Base-by-base conservation (phyloP, 2,797 vertebrate species). In the Thaleichthys pacificus region DNA sequence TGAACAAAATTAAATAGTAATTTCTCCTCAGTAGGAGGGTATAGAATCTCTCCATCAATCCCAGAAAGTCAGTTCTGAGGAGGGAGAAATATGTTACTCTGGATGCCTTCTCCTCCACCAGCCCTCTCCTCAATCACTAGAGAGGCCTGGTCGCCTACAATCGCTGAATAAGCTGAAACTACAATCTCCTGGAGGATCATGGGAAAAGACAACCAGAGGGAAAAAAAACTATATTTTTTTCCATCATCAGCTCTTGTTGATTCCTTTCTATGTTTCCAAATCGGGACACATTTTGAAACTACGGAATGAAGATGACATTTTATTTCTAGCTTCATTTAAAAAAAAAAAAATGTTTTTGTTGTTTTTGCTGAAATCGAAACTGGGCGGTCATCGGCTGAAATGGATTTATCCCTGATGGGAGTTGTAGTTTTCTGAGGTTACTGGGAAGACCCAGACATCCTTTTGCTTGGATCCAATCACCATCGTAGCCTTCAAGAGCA, bases 11-110 rank as follows among this genome's bases (percentile, higher is more conserved):
- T 47, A 79, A 75, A 70, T 60, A 57, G 77, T 66, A 77, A 19
- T 64, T 28, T 47, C 68, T 75, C 63, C 77, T 66, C 32, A 64
- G 47, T 60, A 85, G 73, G 21, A 72, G 58, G 74, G 77, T 73
- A 71, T 72, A 70, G 79, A 78, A 73, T 71, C 57, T 56, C 70
- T 79, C 32, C 35, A 69, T 66, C 78, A 77, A 76, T 80, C 74
- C 3, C 32, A 82, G 58, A 74, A 70, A 73, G 73, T 56, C 56
- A 69, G 80, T 42, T 42, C 38, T 42, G 63, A 76, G 19, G 51
- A 54, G 51, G 51, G 19, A 54, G 51, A 57, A 73, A 68, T 26
- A 51, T 74, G 77, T 68, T 22, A 11, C 5, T 28, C 21, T 9
- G 7, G 51, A 54, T 19, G 51, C 17, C 51, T 54, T 14, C 51